These are phyloP conservation scores for Zaprionus ghesquierei DNA, from an alignment of 1,140 invertebrate species.

Conservation along the genomic window DNA sequence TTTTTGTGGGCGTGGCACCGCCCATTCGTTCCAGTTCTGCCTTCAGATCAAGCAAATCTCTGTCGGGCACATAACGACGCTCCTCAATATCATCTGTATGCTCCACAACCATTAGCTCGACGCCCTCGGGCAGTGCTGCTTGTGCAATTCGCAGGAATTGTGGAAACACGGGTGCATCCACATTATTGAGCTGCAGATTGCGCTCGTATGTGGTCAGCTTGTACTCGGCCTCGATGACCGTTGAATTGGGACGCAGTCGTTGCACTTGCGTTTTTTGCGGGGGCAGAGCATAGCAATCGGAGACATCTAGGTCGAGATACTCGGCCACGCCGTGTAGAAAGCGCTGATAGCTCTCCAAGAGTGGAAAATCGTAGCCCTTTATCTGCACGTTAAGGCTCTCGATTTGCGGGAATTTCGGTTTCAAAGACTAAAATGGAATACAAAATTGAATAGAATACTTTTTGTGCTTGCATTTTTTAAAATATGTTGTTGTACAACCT, in stretches of 20 bases:
- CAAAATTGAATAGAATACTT: background rate
- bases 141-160: slow-evolving; percentile 89
- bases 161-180: slow-evolving; percentile 84
- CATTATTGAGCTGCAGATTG: slow-evolving; percentile 87
- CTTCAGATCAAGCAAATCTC: slow-evolving; percentile 89
- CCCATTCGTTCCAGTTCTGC: slow-evolving; percentile 86
- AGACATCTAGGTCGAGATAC: slow-evolving; percentile 89
- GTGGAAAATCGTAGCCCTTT: slow-evolving; percentile 91
- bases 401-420: slow-evolving; percentile 88
- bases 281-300: slow-evolving; percentile 90
- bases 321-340: slow-evolving; percentile 89
- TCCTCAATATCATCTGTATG: slow-evolving; percentile 85
- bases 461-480: background rate
- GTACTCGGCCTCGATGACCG: slow-evolving; percentile 88
- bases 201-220: slow-evolving; percentile 90
- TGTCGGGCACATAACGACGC: slow-evolving; percentile 90
- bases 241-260: slow-evolving; percentile 87
- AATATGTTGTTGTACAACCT: slow-evolving; percentile 76
- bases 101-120: slow-evolving; percentile 86
- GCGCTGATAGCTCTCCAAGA: slow-evolving; percentile 91
- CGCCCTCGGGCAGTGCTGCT: slow-evolving; percentile 89
- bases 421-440: slow-evolving; percentile 84
- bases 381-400: slow-evolving; percentile 90
- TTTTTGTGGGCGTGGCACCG: slow-evolving; percentile 82
- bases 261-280: slow-evolving; percentile 87